Evolutionary conservation across 2,797 vertebrate species (phyloP), one percentile per base, ranked within the genome.

Genomic region (Microchirus variegatus): DNA sequence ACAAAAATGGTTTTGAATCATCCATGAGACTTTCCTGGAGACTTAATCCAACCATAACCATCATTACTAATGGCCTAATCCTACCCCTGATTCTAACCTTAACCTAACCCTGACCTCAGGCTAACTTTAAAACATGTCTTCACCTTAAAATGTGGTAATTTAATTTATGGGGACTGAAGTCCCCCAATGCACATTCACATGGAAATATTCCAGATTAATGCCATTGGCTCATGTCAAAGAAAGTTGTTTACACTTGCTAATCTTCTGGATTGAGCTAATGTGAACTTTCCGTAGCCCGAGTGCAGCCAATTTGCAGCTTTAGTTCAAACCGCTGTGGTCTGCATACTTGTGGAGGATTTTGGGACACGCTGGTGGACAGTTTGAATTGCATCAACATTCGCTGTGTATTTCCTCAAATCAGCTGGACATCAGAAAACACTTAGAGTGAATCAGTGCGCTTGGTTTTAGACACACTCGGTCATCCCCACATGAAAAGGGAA

Each of bases 351-450:
- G 80, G 80, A 67, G 64, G 60, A 77, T 75, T 72, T 75, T 79
- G 77, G 77, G 69, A 84, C 73, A 63, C 37, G 61, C 75, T 80
- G 73, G 69, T 69, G 84, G 75, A 80, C 80, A 70, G 61, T 85
- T 75, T 77, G 56, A 85, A 71, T 63, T 71, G 59, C 44, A 78
- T 66, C 78, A 78, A 81, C 61, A 78, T 61, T 67, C 53, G 69
- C 64, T 72, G 67, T 80, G 66, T 82, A 81, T 86, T 82, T 80
- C 73, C 44, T 35, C 58, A 81, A 79, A 85, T 79, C 81, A 72
- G 62, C 49, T 60, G 71, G 62, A 77, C 81, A 83, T 87, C 82
- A 78, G 73, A 81, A 88, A 89, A 80, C 79, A 86, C 76, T 88
- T 76, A 58, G 52, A 18, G 46, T 9, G 51, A 78, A 75, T 64